phyloP scores from a whole-genome alignment of 2,113 vertebrate genomes.

The Microtus pennsylvanicus region DNA sequence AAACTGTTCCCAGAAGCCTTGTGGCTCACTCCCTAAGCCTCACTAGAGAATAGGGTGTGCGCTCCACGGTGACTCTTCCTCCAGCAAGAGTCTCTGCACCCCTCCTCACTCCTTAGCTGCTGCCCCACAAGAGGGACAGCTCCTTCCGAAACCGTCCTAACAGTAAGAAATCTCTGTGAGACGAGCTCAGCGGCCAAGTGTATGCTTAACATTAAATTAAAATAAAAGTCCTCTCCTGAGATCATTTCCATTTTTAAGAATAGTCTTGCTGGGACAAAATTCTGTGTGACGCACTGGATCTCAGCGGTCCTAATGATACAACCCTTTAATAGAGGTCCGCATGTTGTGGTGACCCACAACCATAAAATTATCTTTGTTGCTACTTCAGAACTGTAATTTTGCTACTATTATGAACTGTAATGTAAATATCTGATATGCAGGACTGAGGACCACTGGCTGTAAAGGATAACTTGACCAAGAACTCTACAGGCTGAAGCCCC shows the following conservation, averaged over 20 bases:
- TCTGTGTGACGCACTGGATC: not conserved
- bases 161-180: not conserved
- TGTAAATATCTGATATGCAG: not conserved
- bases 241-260: not conserved
- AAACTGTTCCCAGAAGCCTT: not conserved
- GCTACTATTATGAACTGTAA: not conserved
- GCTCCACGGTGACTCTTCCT: not conserved
- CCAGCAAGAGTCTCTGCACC: not conserved
- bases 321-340: not conserved
- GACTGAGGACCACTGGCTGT: not conserved
- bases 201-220: not conserved
- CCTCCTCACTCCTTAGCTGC: not conserved
- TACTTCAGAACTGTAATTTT: not conserved
- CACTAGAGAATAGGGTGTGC: not conserved
- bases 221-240: not conserved
- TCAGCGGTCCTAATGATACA: not conserved
- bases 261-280: not conserved
- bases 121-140: not conserved
- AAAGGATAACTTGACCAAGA: not conserved
- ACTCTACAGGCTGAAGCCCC: not conserved
- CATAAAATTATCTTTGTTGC: not conserved
- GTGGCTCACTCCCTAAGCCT: not conserved
- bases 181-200: not conserved
- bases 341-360: not conserved
- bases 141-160: not conserved